A percentile compares a stretch with the other conserved stretches of the same genome.
Evolutionary conservation across 2,113 vertebrate species (phyloP).

Genomic region (Pangasianodon hypophthalmus): DNA sequence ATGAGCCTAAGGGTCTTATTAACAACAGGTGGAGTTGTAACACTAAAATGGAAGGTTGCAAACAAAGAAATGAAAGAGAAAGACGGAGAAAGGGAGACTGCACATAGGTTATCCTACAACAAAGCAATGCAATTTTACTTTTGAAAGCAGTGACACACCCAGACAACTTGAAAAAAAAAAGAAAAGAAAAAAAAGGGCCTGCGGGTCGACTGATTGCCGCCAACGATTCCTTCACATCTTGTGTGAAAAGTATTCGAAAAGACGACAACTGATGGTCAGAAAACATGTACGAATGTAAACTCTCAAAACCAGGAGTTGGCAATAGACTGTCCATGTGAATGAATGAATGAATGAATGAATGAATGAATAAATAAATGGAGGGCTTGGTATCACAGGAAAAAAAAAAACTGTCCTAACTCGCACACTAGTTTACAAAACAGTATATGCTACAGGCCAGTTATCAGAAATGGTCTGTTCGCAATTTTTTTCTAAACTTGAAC

Average conservation of each 20-base stretch:
- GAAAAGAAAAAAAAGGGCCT: not conserved
- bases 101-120: not conserved
- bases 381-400: not conserved
- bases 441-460: too few relatives aligned
- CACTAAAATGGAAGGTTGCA: conserved; percentile 63
- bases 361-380: not conserved
- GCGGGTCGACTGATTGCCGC: not conserved
- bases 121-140: not conserved
- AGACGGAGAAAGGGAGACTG: conserved; percentile 25
- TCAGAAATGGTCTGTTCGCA: too few relatives aligned
- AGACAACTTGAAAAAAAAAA: not conserved
- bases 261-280: not conserved
- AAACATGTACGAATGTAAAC: not conserved
- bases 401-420: not conserved
- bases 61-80: conserved; percentile 29
- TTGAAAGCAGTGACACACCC: conserved; percentile 5
- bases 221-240: not conserved
- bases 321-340: too few relatives aligned
- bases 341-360: not conserved
- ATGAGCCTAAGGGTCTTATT: conserved; percentile 71
- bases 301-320: not conserved
- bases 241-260: not conserved
- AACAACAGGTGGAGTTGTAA: conserved; percentile 80
- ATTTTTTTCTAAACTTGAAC: not conserved
- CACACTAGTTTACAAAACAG: not conserved